These are phyloP conservation scores for Zosterops japonicus DNA, from an alignment of 2,113 vertebrate species.

Conservation along the genomic window DNA sequence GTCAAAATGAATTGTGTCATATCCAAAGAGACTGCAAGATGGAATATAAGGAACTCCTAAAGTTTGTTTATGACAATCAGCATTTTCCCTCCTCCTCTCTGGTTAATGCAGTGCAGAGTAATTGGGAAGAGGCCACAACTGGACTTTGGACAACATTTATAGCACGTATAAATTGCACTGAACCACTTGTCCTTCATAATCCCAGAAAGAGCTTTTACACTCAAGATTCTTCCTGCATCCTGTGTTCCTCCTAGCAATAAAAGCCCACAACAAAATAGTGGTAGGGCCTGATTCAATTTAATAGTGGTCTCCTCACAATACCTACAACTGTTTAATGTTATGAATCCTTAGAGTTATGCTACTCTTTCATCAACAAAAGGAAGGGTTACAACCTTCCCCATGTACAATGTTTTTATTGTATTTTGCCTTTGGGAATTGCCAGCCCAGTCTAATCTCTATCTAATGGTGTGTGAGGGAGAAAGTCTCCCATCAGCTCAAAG, in stretches of 20 bases:
- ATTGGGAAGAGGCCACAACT: neutral
- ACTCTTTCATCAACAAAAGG: slow-evolving; percentile 53
- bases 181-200: slow-evolving; percentile 59
- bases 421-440: slow-evolving; percentile 63
- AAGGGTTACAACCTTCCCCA: slow-evolving; percentile 57
- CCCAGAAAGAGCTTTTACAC: slow-evolving; percentile 54
- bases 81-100: neutral
- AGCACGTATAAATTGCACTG: slow-evolving; percentile 19
- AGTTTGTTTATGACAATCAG: neutral
- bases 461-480: slow-evolving; percentile 41
- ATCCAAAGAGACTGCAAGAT: neutral
- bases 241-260: slow-evolving; percentile 34
- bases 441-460: slow-evolving; percentile 37
- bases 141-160: slow-evolving; percentile 47
- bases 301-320: slow-evolving; percentile 48
- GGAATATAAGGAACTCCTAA: neutral
- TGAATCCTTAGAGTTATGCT: slow-evolving; percentile 62
- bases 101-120: neutral
- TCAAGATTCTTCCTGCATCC: slow-evolving; percentile 9
- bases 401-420: slow-evolving; percentile 62
- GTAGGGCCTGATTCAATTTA: slow-evolving; percentile 49
- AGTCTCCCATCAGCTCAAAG: slow-evolving; percentile 49
- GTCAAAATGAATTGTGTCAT: neutral
- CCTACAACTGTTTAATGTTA: slow-evolving; percentile 54
- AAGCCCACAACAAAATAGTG: slow-evolving; percentile 26